These are phyloP conservation scores for Coenonympha arcania DNA, from an alignment of 2,888 invertebrate species.

Conservation along the genomic window DNA sequence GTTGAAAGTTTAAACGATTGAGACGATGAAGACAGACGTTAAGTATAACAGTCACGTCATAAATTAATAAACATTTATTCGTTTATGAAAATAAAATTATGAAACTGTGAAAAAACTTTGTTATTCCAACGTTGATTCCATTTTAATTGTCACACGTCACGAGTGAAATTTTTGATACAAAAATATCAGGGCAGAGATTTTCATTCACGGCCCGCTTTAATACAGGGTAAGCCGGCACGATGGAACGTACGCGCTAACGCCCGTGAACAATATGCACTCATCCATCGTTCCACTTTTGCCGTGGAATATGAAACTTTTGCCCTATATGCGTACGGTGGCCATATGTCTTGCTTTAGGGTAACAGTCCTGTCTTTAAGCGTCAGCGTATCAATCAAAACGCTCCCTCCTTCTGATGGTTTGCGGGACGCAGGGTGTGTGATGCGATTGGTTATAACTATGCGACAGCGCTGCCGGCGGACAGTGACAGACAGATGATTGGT, in stretches of 20 bases:
- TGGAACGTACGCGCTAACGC: constrained; percentile 20
- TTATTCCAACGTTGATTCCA: constrained; percentile 4
- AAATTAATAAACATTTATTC: background rate
- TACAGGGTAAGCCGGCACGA: constrained; percentile 21
- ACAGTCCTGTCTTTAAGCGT: background rate
- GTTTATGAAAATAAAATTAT: background rate
- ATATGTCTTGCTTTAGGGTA: background rate
- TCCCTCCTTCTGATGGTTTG: too few species aligned
- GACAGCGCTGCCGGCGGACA: too few species aligned
- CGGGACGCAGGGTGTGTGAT: too few species aligned
- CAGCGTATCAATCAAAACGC: too few species aligned
- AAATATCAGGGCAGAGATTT: constrained; percentile 9
- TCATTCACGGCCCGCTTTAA: constrained; percentile 19
- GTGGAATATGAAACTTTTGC: constrained; percentile 20
- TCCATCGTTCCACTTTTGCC: constrained; percentile 21
- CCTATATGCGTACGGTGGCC: constrained; percentile 19
- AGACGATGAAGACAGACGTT: background rate
- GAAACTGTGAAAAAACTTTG: background rate
- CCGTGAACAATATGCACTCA: constrained; percentile 24
- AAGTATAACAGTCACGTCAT: background rate
- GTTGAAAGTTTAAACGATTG: too few species aligned
- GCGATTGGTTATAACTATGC: too few species aligned
- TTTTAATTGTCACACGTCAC: constrained; percentile 10
- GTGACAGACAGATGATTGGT: too few species aligned
- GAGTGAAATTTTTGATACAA: constrained; percentile 5